phyloP scores from a whole-genome alignment of 2,113 vertebrate species.

The Falco punctatus region DNA sequence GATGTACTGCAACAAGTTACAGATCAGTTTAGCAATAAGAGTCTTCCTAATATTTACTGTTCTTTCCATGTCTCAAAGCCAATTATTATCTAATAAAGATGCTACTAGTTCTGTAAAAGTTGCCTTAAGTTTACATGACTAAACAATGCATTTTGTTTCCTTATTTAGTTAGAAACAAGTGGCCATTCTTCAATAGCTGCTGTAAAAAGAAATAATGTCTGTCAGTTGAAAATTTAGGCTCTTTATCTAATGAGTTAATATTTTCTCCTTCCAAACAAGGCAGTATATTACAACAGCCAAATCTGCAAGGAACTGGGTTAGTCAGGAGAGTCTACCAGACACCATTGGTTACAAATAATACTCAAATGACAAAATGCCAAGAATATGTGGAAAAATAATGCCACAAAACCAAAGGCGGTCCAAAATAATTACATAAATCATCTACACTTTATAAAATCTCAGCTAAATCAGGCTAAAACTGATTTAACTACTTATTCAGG shows the following conservation, averaged over 20 bases:
- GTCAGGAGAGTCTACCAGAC: neutral
- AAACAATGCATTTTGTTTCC: neutral
- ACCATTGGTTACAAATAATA: neutral
- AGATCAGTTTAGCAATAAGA: neutral
- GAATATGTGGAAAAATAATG: neutral
- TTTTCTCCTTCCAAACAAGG: neutral
- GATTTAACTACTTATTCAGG: neutral
- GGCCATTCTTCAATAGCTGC: neutral
- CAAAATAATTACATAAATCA: neutral
- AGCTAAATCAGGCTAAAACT: neutral
- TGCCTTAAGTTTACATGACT: neutral
- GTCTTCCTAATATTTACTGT: neutral
- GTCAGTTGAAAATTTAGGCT: neutral
- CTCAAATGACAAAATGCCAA: neutral
- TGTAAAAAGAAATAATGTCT: neutral
- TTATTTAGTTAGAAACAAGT: neutral
- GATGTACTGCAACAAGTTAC: neutral
- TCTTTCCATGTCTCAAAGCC: neutral
- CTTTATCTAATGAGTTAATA: neutral
- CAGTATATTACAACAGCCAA: neutral
- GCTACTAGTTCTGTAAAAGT: neutral
- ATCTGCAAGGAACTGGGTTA: neutral
- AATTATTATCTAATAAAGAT: neutral
- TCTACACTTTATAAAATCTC: neutral
- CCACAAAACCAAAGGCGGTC: neutral